Percentiles rank a stretch among this genome's conserved stretches.
These are phyloP conservation scores for Nanorana parkeri DNA, from an alignment of 2,113 vertebrate genomes.

Conservation along the genomic window DNA sequence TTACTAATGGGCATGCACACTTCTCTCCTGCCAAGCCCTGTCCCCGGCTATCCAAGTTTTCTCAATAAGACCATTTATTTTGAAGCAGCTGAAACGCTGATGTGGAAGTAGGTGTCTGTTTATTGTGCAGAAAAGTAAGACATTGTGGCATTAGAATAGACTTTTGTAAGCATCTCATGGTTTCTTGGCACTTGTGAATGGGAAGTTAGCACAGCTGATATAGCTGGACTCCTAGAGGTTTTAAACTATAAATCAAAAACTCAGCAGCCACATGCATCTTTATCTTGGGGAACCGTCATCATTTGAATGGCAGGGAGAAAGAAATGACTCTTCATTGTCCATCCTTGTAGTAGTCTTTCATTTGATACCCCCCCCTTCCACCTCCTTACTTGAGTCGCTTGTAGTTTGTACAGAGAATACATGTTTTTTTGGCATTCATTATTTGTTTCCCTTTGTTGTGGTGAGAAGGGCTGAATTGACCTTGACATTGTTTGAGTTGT, in stretches of 20 bases:
- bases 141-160: background rate
- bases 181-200: background rate
- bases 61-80: conserved; percentile 4
- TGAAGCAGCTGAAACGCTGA: background rate
- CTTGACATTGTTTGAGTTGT: background rate
- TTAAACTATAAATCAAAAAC: conserved; percentile 5
- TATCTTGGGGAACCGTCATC: background rate
- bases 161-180: background rate
- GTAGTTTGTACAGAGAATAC: too few relatives aligned
- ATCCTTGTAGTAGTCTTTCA: background rate
- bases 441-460: too few relatives aligned
- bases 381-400: too few relatives aligned
- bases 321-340: background rate
- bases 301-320: background rate
- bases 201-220: conserved; percentile 25
- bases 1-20: background rate
- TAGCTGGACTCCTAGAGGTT: conserved; percentile 4
- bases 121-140: too few relatives aligned
- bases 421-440: too few relatives aligned
- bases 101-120: conserved; percentile 31
- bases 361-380: too few relatives aligned
- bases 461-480: background rate
- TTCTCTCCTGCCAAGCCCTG: background rate
- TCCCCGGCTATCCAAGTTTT: background rate
- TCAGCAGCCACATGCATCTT: background rate